A percentile compares a stretch with the other conserved stretches of the same genome.
Conservation (phyloP, 2,797 vertebrate species). For the Gobionotothen gibberifrons region DNA sequence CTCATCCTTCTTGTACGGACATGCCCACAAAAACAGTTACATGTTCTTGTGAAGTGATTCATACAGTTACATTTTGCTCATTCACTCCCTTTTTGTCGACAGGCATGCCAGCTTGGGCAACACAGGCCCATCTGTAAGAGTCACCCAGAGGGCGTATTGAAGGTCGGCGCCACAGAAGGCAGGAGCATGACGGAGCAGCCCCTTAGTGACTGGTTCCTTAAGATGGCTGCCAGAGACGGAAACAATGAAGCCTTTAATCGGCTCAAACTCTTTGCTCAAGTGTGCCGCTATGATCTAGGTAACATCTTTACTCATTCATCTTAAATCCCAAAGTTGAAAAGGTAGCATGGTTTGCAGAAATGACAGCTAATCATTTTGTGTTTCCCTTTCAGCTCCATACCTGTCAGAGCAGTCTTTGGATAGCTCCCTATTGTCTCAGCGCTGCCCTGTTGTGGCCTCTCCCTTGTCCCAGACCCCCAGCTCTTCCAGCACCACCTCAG, state of each 20-base stretch:
- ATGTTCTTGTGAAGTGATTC: slow-evolving; percentile 13
- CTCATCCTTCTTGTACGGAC: slow-evolving; percentile 27
- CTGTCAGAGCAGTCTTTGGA: slow-evolving; percentile 95
- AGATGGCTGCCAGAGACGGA: slow-evolving; percentile 87
- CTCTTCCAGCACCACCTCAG: slow-evolving; percentile 77
- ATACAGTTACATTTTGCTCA: slow-evolving; percentile 12
- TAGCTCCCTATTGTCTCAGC: slow-evolving; percentile 93
- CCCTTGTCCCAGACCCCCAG: slow-evolving; percentile 82
- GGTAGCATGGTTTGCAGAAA: neutral
- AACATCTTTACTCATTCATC: slow-evolving; percentile 50
- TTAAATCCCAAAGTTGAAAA: neutral
- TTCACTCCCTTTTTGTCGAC: slow-evolving; percentile 27
- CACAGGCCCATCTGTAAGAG: slow-evolving; percentile 96
- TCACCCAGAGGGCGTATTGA: slow-evolving; percentile 93
- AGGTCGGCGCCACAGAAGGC: slow-evolving; percentile 90
- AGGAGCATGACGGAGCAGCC: slow-evolving; percentile 92
- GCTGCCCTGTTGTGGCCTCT: slow-evolving; percentile 84
- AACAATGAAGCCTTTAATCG: slow-evolving; percentile 95
- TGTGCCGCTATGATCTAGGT: slow-evolving; percentile 97
- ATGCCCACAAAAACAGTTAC: slow-evolving; percentile 45
- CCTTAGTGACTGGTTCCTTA: slow-evolving; percentile 97
- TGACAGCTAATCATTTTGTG: neutral
- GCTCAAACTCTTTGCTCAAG: slow-evolving; percentile 98
- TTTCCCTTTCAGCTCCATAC: slow-evolving; percentile 90
- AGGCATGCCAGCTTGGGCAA: slow-evolving; percentile 97